phyloP scores from a whole-genome alignment of 2,797 vertebrate species.

The Caiman crocodilus region DNA sequence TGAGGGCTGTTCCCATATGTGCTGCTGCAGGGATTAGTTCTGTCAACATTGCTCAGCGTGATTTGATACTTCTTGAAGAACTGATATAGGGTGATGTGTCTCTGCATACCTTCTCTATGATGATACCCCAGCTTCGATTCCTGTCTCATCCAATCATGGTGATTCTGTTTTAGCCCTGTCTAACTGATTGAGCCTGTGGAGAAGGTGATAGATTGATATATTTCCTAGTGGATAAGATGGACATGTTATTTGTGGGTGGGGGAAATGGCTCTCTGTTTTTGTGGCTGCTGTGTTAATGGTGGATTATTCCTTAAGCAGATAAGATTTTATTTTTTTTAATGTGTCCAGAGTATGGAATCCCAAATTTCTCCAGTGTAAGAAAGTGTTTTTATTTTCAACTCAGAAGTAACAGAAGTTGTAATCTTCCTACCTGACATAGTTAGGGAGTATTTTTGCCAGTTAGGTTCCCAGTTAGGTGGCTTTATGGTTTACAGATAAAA shows the following conservation, averaged over 20 bases:
- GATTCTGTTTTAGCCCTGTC: not conserved
- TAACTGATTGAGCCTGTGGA: constrained; percentile 3
- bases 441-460: not conserved
- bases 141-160: not conserved
- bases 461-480: not conserved
- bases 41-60: rapidly evolving
- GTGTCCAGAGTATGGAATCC: not conserved
- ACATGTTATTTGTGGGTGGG: not conserved
- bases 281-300: not conserved
- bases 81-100: not conserved
- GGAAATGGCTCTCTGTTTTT: not conserved
- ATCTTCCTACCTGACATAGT: not conserved
- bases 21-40: not conserved
- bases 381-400: not conserved
- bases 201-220: not conserved
- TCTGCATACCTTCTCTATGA: not conserved
- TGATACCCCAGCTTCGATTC: not conserved
- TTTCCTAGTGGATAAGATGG: not conserved
- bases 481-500: not conserved
- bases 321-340: not conserved
- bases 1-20: rapidly evolving
- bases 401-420: not conserved
- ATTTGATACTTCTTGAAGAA: not conserved
- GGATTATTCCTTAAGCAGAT: not conserved
- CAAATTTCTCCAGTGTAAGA: not conserved